Evolutionary conservation across 2,888 invertebrate genomes (phyloP).

Genomic region (Lithophane socia): DNA sequence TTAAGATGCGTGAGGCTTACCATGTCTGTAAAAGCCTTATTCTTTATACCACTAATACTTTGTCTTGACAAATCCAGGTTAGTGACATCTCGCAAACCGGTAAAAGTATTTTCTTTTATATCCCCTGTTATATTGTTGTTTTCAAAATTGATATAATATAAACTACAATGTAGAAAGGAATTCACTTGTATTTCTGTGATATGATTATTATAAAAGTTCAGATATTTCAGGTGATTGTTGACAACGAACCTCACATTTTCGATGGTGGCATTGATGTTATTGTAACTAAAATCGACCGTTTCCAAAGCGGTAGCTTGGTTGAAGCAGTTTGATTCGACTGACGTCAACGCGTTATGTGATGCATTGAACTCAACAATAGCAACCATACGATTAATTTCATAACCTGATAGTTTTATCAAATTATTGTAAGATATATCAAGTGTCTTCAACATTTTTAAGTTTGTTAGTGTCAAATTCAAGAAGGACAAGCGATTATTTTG

Average conservation of each 20-base stretch:
- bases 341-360: slow-evolving; percentile 78
- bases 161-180: slow-evolving; percentile 73
- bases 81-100: slow-evolving; percentile 74
- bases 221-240: slow-evolving; percentile 73
- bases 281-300: slow-evolving; percentile 78
- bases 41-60: slow-evolving; percentile 72
- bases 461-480: slow-evolving; percentile 77
- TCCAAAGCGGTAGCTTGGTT: slow-evolving; percentile 74
- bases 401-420: slow-evolving; percentile 73
- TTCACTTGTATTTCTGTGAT: slow-evolving; percentile 76
- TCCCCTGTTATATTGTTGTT: slow-evolving; percentile 77
- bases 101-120: slow-evolving; percentile 75
- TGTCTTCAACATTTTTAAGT: slow-evolving; percentile 73
- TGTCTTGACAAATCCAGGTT: slow-evolving; percentile 76
- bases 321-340: slow-evolving; percentile 80
- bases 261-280: slow-evolving; percentile 75
- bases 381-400: slow-evolving; percentile 76
- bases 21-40: slow-evolving; percentile 76
- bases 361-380: slow-evolving; percentile 77
- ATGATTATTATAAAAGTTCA: slow-evolving; percentile 78
- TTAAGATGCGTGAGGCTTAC: slow-evolving; percentile 73
- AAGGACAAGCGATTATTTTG: slow-evolving; percentile 74
- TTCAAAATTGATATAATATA: slow-evolving; percentile 77
- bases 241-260: slow-evolving; percentile 78
- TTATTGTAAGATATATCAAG: slow-evolving; percentile 79